Base-by-base conservation (phyloP, 2,113 vertebrate species). In the Melanerpes formicivorus region DNA sequence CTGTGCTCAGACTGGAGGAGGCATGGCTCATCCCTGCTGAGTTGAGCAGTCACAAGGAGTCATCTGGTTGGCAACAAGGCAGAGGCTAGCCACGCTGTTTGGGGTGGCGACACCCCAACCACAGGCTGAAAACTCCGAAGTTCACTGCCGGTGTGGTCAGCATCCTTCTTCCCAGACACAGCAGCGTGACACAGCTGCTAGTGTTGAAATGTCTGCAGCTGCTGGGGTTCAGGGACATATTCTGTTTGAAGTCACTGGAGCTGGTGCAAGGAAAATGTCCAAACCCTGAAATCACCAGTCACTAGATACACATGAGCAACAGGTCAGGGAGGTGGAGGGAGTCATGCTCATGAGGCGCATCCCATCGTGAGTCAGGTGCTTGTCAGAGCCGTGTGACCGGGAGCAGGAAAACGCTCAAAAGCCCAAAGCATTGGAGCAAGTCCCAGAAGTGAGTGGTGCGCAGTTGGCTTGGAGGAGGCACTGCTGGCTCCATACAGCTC, bases 291-390 rank as follows among this genome's bases (percentile, higher is more conserved):
- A 23, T 85, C 69, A 23, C 9, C 0, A 94, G 76, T 18, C 60
- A 8, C 11, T 76, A 21, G 72, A 48, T 9, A 6, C n/a, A 46
- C 52, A 21, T 17, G 52, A 74, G 69, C 64, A 46, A 30, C 0
- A 8, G 89, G 84, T 80, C 93, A 42, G 84, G 80, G 88, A 80
- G 65, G 79, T 74, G 80, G 92, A 90, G 23, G 86, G 93, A 91
- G 72, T 63, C 65, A 7, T 3, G 59, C 62, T 21, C 70, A 76
- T 10, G 23, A 64, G 27, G 71, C 18, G 8, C 59, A 32, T 74
- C 93, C 62, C 50, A 4, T 5, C 1, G 1, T 96, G 95, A 97
- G 84, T 97, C 95, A 97, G 88, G 91, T 77, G 77, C 40, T 6
- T 63, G 79, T 90, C 86, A 93, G 52, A 63, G 46, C 44, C 78